Evolutionary conservation across 2,113 vertebrate genomes (phyloP).

Genomic region (Penelope pileata): DNA sequence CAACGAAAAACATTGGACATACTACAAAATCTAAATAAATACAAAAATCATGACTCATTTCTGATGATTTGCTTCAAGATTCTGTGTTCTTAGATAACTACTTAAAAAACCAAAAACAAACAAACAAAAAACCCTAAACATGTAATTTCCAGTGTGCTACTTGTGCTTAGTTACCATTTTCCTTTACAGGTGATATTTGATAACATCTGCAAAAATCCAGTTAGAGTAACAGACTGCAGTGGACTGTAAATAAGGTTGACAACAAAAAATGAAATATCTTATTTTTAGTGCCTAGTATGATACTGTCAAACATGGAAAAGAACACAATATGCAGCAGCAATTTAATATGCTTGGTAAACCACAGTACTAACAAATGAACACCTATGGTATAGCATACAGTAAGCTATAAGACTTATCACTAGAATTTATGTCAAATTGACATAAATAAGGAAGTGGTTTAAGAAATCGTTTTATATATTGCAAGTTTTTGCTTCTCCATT

Average conservation of each 20-base stretch:
- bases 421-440: conserved; percentile 71
- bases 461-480: conserved; percentile 69
- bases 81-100: conserved; percentile 35
- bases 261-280: conserved; percentile 62
- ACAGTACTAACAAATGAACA: conserved; percentile 77
- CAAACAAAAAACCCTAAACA: neutral
- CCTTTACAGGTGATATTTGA: conserved; percentile 52
- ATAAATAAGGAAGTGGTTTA: conserved; percentile 70
- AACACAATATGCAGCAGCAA: conserved; percentile 74
- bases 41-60: conserved; percentile 19
- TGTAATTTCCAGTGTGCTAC: conserved; percentile 70
- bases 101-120: neutral
- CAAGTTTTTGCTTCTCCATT: conserved; percentile 70
- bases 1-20: neutral
- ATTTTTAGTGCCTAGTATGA: conserved; percentile 69
- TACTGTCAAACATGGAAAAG: conserved; percentile 71
- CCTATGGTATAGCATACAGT: conserved; percentile 68
- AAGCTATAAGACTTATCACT: conserved; percentile 69
- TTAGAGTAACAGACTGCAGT: conserved; percentile 65
- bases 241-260: conserved; percentile 78
- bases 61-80: conserved; percentile 30
- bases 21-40: conserved; percentile 58
- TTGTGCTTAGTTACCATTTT: conserved; percentile 75
- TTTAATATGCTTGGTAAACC: conserved; percentile 73
- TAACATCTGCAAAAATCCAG: conserved; percentile 69